phyloP scores from a whole-genome alignment of 2,113 vertebrate species.

The Cyanoramphus novaezelandiae region DNA sequence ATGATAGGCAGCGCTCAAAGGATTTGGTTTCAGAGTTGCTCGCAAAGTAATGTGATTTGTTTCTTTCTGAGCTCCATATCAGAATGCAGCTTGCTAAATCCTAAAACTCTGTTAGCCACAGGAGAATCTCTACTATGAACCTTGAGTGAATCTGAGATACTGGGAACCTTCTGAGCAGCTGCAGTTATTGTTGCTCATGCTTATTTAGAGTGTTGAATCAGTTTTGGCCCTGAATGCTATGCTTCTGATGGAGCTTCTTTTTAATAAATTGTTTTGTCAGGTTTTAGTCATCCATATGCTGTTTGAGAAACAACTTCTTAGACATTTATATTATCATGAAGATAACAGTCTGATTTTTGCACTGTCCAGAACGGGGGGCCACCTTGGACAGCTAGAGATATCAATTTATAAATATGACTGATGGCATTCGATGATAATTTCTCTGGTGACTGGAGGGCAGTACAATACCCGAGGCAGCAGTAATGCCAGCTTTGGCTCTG shows the following conservation, averaged over 20 bases:
- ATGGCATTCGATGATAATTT: neutral
- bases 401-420: neutral
- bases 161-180: neutral
- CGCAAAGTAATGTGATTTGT: neutral
- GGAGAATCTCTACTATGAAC: neutral
- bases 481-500: neutral
- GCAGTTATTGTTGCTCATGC: neutral
- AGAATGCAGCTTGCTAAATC: neutral
- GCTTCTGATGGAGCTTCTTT: neutral
- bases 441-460: neutral
- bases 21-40: slow-evolving; percentile 27
- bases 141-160: neutral
- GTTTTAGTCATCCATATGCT: neutral
- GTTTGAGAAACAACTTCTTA: neutral
- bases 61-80: neutral
- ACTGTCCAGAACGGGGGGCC: neutral
- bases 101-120: neutral
- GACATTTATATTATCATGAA: neutral
- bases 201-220: neutral
- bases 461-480: neutral
- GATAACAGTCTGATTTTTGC: neutral
- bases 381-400: neutral
- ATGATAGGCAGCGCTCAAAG: neutral
- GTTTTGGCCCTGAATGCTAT: neutral
- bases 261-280: neutral